These are phyloP conservation scores for Seriola rivoliana DNA, from an alignment of 2,113 vertebrate genomes.

Conservation along the genomic window DNA sequence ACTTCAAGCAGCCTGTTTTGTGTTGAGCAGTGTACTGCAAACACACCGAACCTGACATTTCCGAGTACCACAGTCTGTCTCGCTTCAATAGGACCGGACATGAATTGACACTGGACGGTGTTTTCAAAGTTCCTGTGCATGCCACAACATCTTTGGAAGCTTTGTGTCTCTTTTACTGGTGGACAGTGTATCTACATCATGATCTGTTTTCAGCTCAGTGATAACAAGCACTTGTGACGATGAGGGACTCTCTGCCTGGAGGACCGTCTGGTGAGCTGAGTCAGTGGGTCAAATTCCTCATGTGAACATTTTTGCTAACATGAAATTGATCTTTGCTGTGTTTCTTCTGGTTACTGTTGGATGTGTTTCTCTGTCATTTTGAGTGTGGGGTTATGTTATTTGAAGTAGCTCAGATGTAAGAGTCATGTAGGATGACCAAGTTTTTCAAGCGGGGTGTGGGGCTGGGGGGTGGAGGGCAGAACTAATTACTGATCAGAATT, in stretches of 20 bases:
- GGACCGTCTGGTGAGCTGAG: constrained; percentile 5
- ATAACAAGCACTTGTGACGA: constrained; percentile 40
- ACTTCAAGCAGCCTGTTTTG: constrained; percentile 41
- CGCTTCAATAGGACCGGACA: constrained; percentile 31
- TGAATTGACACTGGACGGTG: constrained; percentile 43
- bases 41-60: constrained; percentile 34
- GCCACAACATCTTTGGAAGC: constrained; percentile 57
- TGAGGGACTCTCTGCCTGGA: constrained; percentile 44
- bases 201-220: constrained; percentile 33
- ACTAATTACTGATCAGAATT: constrained; percentile 56
- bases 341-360: constrained; percentile 70
- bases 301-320: constrained; percentile 60
- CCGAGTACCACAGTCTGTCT: constrained; percentile 30
- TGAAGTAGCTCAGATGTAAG: constrained; percentile 58
- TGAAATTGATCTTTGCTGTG: constrained; percentile 69
- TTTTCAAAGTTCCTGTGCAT: constrained; percentile 73
- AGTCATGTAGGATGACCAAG: constrained; percentile 27
- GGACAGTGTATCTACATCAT: constrained; percentile 41
- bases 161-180: constrained; percentile 50
- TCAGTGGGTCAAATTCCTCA: constrained; percentile 26
- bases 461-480: constrained; percentile 5
- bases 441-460: constrained; percentile 4
- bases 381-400: constrained; percentile 58
- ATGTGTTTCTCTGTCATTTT: constrained; percentile 70
- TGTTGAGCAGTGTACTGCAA: constrained; percentile 37